Conservation (phyloP, 2,888 invertebrate genomes). For the Plebejus melissa region DNA sequence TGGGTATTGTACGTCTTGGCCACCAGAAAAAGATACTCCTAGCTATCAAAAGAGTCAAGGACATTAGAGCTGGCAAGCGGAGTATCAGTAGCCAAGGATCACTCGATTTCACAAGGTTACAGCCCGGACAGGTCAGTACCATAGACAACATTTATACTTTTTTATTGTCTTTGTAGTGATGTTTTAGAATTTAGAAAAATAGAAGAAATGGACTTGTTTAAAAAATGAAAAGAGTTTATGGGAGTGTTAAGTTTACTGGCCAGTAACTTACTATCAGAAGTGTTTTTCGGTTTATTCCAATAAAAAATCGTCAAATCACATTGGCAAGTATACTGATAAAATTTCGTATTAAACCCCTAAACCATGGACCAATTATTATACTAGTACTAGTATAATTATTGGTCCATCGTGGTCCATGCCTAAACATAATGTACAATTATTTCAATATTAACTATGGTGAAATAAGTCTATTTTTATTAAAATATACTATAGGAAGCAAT, state of each 20-base stretch:
- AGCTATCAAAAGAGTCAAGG: slow-evolving; percentile 97
- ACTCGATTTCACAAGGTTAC: slow-evolving; percentile 68
- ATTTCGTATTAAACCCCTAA: neutral
- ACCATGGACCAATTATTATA: neutral
- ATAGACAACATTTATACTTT: slow-evolving; percentile 33
- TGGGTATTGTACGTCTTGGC: slow-evolving; percentile 94
- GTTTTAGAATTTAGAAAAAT: slow-evolving; percentile 62
- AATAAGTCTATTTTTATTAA: slow-evolving; percentile 33
- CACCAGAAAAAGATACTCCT: slow-evolving; percentile 99
- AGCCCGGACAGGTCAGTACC: slow-evolving; percentile 71
- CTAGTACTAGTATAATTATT: too few relatives aligned
- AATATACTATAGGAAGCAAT: slow-evolving; percentile 44
- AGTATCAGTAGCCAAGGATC: slow-evolving; percentile 77
- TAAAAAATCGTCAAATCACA: too few relatives aligned
- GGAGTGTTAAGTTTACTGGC: neutral
- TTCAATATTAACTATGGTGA: neutral
- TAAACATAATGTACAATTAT: too few relatives aligned
- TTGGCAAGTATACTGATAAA: too few relatives aligned
- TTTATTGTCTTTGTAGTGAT: slow-evolving; percentile 64
- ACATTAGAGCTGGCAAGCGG: slow-evolving; percentile 92
- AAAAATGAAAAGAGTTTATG: neutral
- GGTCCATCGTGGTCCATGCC: too few relatives aligned
- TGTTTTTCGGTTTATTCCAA: too few relatives aligned
- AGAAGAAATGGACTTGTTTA: slow-evolving; percentile 36
- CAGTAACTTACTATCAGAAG: too few relatives aligned